phyloP scores from a whole-genome alignment of 35 echinoderm and acorn worm genomes.

The Ophioderma brevispina region DNA sequence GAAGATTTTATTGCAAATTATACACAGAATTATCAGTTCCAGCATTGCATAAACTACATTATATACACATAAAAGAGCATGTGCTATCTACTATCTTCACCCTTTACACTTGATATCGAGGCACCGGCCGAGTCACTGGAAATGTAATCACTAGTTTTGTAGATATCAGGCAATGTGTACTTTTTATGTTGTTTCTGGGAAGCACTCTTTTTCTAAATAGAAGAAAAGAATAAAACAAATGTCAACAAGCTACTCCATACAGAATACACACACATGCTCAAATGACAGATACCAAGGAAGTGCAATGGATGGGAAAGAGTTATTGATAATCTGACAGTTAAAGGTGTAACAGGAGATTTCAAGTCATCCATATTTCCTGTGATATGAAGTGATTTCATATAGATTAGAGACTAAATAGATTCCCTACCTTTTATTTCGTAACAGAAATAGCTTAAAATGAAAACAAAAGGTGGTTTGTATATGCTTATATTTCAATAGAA shows the following conservation, averaged over 20 bases:
- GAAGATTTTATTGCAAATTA: too few species aligned
- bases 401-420: too few species aligned
- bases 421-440: too few species aligned
- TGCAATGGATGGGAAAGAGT: background rate
- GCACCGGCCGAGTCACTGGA: background rate
- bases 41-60: too few species aligned
- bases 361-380: background rate
- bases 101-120: background rate
- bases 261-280: background rate
- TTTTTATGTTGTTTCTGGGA: constrained; percentile 54
- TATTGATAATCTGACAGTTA: background rate
- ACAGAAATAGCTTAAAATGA: too few species aligned
- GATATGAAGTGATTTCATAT: too few species aligned
- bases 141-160: constrained; percentile 76
- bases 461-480: too few species aligned
- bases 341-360: background rate
- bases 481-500: too few species aligned
- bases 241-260: background rate
- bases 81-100: background rate
- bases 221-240: background rate
- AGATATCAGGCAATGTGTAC: constrained; percentile 70
- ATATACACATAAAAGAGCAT: too few species aligned
- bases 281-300: background rate
- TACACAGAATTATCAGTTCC: too few species aligned
- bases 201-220: constrained; percentile 23